These are phyloP conservation scores for Mormyrops boulengeri DNA, from an alignment of 2,797 vertebrate genomes.

Conservation along the genomic window DNA sequence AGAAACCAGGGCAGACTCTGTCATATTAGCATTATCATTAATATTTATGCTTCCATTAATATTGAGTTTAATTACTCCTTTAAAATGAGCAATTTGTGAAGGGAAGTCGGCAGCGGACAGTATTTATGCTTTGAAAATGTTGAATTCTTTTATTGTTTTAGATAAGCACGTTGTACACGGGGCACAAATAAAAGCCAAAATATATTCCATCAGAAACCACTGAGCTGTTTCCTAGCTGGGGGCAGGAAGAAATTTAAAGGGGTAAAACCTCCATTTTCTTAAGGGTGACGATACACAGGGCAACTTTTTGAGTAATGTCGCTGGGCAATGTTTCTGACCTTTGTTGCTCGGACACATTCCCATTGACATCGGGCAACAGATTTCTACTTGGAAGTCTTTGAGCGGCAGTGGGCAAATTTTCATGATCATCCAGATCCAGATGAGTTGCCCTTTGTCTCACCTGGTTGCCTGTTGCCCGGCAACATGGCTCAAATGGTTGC, in stretches of 20 bases:
- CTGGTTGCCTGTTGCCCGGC: background rate
- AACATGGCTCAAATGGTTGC: background rate
- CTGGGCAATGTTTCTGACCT: background rate
- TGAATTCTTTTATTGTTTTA: background rate
- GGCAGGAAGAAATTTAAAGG: background rate
- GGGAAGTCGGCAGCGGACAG: background rate
- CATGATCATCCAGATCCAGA: background rate
- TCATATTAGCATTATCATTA: background rate
- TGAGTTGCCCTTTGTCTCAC: background rate
- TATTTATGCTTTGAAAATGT: background rate
- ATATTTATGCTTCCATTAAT: background rate
- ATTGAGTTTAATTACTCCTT: conserved; percentile 1
- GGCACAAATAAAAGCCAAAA: background rate
- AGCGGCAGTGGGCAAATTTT: background rate
- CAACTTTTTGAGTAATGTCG: background rate
- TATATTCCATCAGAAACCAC: background rate
- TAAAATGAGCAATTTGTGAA: background rate
- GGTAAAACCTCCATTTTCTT: background rate
- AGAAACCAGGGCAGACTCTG: background rate
- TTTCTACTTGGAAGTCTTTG: background rate
- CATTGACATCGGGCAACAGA: background rate
- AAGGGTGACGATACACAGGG: background rate
- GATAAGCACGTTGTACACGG: background rate
- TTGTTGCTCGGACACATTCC: background rate
- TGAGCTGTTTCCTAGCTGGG: background rate